These are phyloP conservation scores for Mactra quadrangularis DNA, from an alignment of 1,140 invertebrate species.

Conservation along the genomic window DNA sequence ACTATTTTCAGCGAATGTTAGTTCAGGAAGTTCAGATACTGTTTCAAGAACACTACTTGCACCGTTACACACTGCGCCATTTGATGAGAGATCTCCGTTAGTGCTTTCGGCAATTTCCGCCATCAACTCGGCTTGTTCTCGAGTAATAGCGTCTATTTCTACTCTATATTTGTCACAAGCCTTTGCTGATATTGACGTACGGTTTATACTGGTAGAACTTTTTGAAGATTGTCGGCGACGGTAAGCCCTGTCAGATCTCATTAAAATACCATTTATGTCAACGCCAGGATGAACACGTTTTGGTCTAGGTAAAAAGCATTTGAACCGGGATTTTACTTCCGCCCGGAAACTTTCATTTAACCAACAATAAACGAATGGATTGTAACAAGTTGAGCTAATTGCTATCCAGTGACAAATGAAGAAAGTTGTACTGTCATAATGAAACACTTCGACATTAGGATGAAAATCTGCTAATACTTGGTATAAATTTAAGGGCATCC, in stretches of 20 bases:
- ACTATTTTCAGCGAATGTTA: neutral
- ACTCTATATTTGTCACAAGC: conserved; percentile 15
- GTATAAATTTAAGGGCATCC: conserved; percentile 84
- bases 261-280: conserved; percentile 48
- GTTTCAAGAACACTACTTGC: conserved; percentile 9
- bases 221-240: conserved; percentile 30
- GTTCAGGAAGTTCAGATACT: conserved; percentile 34
- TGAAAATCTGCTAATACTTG: conserved; percentile 84
- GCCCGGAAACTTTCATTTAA: conserved; percentile 80
- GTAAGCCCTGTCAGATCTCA: conserved; percentile 29
- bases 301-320: conserved; percentile 40
- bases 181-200: neutral
- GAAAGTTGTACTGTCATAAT: conserved; percentile 76
- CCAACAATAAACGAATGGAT: conserved; percentile 85
- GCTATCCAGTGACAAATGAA: conserved; percentile 84
- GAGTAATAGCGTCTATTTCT: conserved; percentile 10
- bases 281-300: conserved; percentile 61
- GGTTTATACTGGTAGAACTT: conserved; percentile 1
- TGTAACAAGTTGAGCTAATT: conserved; percentile 85
- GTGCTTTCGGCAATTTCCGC: conserved; percentile 3
- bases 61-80: conserved; percentile 5
- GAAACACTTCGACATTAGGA: conserved; percentile 65
- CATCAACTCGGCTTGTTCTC: conserved; percentile 42
- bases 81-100: conserved; percentile 7
- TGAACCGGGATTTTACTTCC: conserved; percentile 66